phyloP scores from a whole-genome alignment of 2,113 vertebrate species.

The Odontesthes bonariensis region DNA sequence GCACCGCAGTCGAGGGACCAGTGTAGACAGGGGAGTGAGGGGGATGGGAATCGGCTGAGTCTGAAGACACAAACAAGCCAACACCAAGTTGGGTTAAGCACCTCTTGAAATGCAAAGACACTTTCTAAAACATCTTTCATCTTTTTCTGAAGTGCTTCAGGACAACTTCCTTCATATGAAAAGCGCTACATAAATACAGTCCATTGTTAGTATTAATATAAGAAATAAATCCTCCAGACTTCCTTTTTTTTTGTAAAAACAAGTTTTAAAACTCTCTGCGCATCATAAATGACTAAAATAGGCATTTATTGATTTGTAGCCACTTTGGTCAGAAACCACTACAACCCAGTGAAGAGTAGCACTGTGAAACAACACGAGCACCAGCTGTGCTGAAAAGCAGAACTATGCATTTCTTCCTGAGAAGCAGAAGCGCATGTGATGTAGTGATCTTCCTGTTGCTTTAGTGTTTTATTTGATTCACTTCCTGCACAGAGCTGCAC shows the following conservation, averaged over 20 bases:
- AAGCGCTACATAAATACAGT: background rate
- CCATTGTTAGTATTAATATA: no score
- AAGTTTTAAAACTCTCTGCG: background rate
- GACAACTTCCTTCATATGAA: background rate
- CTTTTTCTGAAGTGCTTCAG: background rate
- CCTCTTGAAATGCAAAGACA: background rate
- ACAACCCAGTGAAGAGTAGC: conserved; percentile 4
- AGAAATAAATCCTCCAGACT: no score
- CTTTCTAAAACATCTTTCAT: background rate
- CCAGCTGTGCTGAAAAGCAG: conserved; percentile 66
- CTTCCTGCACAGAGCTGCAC: conserved; percentile 60
- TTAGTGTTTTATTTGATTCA: conserved; percentile 60
- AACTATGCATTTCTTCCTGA: conserved; percentile 26
- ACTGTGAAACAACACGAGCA: background rate
- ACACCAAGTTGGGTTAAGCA: conserved; percentile 11
- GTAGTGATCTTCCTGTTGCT: conserved; percentile 75
- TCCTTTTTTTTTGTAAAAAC: background rate
- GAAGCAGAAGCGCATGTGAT: conserved; percentile 67
- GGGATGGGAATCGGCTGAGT: conserved; percentile 71
- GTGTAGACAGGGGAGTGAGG: conserved; percentile 71
- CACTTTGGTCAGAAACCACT: conserved; percentile 7
- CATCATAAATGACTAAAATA: background rate
- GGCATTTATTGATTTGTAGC: background rate
- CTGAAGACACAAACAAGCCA: conserved; percentile 62
- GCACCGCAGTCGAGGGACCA: conserved; percentile 87